These are phyloP conservation scores for Neoascia interrupta DNA, from an alignment of 2,888 invertebrate genomes.

Conservation along the genomic window DNA sequence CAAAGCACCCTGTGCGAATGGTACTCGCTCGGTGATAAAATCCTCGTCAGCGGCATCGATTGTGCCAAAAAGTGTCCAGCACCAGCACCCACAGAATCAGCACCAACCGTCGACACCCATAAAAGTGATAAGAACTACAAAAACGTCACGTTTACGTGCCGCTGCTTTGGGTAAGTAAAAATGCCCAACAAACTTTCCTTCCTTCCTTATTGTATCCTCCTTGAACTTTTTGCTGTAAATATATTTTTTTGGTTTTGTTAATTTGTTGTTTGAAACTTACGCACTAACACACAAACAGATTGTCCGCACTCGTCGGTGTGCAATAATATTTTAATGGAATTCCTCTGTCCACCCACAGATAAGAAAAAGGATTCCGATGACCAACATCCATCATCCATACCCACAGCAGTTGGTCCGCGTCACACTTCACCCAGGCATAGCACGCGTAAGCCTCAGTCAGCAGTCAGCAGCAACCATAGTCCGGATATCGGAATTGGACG, in stretches of 20 bases:
- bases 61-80: slow-evolving; percentile 44
- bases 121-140: slow-evolving; percentile 84
- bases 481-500: slow-evolving; percentile 31
- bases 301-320: too few relatives aligned
- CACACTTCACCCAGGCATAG: slow-evolving; percentile 62
- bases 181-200: slow-evolving; percentile 14
- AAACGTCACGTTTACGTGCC: slow-evolving; percentile 86
- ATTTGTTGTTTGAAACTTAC: slow-evolving; percentile 47
- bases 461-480: slow-evolving; percentile 71
- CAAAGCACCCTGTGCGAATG: slow-evolving; percentile 46
- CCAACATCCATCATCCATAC: slow-evolving; percentile 70
- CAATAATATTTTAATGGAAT: background rate
- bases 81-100: slow-evolving; percentile 64
- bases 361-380: slow-evolving; percentile 77
- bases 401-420: slow-evolving; percentile 32
- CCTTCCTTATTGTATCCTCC: slow-evolving; percentile 11
- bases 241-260: slow-evolving; percentile 26
- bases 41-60: slow-evolving; percentile 61
- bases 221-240: slow-evolving; percentile 14
- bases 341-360: slow-evolving; percentile 71
- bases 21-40: slow-evolving; percentile 54
- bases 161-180: slow-evolving; percentile 81
- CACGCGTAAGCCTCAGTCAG: slow-evolving; percentile 51
- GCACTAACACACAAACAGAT: slow-evolving; percentile 53
- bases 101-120: slow-evolving; percentile 66